A percentile compares a stretch with the other conserved stretches of the same genome.
phyloP scores from a whole-genome alignment of 2,888 invertebrate species.

The Chaetogeoica ovagalla region DNA sequence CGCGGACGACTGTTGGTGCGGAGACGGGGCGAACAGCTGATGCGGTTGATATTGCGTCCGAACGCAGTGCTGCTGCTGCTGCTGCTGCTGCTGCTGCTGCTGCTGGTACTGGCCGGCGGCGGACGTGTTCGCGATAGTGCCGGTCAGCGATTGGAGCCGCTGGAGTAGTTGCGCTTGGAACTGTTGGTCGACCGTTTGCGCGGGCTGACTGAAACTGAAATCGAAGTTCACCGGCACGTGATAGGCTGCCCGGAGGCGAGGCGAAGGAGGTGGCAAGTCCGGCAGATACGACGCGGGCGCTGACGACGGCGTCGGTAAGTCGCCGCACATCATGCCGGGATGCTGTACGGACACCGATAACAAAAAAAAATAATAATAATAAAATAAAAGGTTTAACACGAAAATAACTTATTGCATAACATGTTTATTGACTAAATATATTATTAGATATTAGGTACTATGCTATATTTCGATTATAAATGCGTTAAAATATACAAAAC shows the following conservation, averaged over 20 bases:
- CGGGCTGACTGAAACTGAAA: slow-evolving; percentile 36
- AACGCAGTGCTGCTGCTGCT: background rate
- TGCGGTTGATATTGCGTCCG: slow-evolving; percentile 45
- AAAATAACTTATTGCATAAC: too few species aligned
- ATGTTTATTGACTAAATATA: too few species aligned
- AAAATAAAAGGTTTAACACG: too few species aligned
- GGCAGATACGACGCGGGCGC: slow-evolving; percentile 53
- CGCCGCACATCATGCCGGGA: slow-evolving; percentile 52
- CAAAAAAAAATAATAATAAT: background rate
- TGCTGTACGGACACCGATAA: slow-evolving; percentile 28
- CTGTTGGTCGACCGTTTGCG: slow-evolving; percentile 43
- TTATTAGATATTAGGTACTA: too few species aligned
- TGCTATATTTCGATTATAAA: background rate
- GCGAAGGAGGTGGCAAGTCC: slow-evolving; percentile 50
- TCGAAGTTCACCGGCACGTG: slow-evolving; percentile 43
- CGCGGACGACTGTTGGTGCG: slow-evolving; percentile 54
- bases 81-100: slow-evolving; percentile 1
- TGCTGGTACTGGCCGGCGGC: background rate
- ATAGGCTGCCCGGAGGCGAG: slow-evolving; percentile 30
- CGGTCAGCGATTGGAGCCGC: slow-evolving; percentile 48
- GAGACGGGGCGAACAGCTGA: slow-evolving; percentile 54
- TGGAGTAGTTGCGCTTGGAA: slow-evolving; percentile 52
- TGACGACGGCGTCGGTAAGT: slow-evolving; percentile 54
- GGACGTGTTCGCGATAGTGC: slow-evolving; percentile 30
- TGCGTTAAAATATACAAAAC: slow-evolving; percentile 42